A percentile compares a stretch with the other conserved stretches of the same genome.
These are phyloP conservation scores for Masnerella sp. DNA, from an alignment of 2,888 invertebrate species.

Conservation along the genomic window DNA sequence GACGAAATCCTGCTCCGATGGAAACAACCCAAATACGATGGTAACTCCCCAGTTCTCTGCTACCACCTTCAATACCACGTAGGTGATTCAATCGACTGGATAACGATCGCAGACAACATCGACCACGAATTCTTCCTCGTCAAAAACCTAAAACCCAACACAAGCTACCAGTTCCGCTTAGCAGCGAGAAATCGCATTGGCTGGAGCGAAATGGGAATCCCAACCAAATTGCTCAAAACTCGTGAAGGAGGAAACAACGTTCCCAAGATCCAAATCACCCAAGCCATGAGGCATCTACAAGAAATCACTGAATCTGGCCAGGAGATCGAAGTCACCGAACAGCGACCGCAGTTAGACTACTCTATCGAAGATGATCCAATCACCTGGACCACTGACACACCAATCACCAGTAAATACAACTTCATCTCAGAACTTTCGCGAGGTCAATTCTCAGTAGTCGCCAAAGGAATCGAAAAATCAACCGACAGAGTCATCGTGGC, in stretches of 20 bases:
- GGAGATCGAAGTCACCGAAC: conserved; percentile 82
- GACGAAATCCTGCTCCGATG: conserved; percentile 92
- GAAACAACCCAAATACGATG: conserved; percentile 95
- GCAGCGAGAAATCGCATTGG: conserved; percentile 94
- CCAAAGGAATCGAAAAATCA: conserved; percentile 87
- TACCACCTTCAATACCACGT: conserved; percentile 92
- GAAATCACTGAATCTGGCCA: conserved; percentile 91
- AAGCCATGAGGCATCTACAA: conserved; percentile 91
- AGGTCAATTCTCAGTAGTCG: conserved; percentile 92
- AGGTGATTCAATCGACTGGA: conserved; percentile 90
- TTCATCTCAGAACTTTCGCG: conserved; percentile 91
- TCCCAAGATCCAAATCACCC: conserved; percentile 87
- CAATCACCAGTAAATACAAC: conserved; percentile 87
- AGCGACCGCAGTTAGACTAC: conserved; percentile 85
- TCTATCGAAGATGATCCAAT: conserved; percentile 85
- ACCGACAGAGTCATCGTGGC: conserved; percentile 88
- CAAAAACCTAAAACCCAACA: conserved; percentile 86
- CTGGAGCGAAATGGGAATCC: conserved; percentile 93
- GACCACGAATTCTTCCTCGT: conserved; percentile 96
- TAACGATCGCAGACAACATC: conserved; percentile 89
- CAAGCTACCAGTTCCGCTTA: conserved; percentile 92
- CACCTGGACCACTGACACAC: conserved; percentile 84
- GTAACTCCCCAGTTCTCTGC: conserved; percentile 92
- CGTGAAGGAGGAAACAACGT: conserved; percentile 78
- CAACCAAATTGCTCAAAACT: conserved; percentile 87